phyloP scores from a whole-genome alignment of 37 sponge, comb jelly and placozoan genomes.

The Oopsacas minuta region DNA sequence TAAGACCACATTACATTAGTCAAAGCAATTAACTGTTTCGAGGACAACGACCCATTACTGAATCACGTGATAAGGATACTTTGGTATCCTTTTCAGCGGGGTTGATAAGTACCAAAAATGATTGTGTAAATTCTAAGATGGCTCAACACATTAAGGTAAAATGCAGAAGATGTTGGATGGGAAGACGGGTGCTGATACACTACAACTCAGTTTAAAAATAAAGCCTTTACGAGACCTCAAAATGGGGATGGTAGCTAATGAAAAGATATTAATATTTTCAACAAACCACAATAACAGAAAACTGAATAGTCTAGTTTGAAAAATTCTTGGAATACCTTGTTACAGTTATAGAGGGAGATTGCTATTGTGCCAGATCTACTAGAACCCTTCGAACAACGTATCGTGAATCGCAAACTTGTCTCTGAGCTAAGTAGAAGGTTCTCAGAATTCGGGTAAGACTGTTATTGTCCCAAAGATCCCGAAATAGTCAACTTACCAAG shows the following conservation, averaged over 20 bases:
- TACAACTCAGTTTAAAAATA: neutral
- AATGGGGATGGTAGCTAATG: neutral
- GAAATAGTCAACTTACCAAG: neutral
- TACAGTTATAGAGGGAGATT: neutral
- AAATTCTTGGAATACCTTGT: neutral
- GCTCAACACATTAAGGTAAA: neutral
- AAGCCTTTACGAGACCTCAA: neutral
- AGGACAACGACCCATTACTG: neutral
- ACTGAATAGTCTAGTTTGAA: neutral
- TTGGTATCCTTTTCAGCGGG: neutral
- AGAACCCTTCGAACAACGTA: neutral
- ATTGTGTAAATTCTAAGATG: neutral
- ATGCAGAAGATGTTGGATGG: neutral
- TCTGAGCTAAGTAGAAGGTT: neutral
- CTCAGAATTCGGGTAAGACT: neutral
- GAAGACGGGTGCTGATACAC: neutral
- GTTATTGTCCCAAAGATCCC: neutral
- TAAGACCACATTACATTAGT: neutral
- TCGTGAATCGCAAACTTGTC: neutral
- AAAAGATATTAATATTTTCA: neutral
- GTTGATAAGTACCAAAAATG: neutral
- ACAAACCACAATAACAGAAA: neutral
- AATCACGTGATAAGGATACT: neutral
- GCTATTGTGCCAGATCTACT: neutral
- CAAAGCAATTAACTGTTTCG: constrained; percentile 33